Percentiles rank a stretch among this genome's conserved stretches.
Conservation (phyloP, 2,113 vertebrate genomes). For the Cygnus buccinator region DNA sequence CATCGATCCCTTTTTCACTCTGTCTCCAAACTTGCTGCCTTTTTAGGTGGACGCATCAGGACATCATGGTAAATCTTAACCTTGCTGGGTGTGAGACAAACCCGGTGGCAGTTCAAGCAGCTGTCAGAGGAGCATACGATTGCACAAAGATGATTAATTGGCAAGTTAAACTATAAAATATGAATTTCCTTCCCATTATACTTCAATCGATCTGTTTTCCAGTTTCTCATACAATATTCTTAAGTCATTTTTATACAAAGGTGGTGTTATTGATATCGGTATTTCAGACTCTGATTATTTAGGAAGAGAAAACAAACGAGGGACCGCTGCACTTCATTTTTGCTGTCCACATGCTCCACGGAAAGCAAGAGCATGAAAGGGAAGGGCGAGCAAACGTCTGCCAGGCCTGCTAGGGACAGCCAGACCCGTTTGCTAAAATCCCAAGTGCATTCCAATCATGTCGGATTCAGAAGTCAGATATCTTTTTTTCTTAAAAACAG, state of each 20-base stretch:
- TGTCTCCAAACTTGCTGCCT: neutral
- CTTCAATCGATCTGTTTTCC: neutral
- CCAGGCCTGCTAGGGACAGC: neutral
- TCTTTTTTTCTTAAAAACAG: neutral
- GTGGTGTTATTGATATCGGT: neutral
- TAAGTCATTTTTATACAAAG: neutral
- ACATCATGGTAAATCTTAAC: neutral
- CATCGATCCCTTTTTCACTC: neutral
- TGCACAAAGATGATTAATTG: neutral
- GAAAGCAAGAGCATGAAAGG: neutral
- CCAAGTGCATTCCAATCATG: neutral
- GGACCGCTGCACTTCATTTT: neutral
- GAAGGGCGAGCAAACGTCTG: neutral
- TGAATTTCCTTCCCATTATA: neutral
- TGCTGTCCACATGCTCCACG: neutral
- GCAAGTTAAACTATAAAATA: neutral
- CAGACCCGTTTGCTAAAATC: neutral
- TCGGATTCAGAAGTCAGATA: neutral
- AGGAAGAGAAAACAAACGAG: neutral
- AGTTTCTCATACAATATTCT: neutral
- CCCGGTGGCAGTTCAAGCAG: neutral
- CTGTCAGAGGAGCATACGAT: neutral
- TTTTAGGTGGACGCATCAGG: neutral
- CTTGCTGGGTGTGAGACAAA: neutral
- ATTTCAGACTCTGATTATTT: neutral